phyloP scores from a whole-genome alignment of 1,140 invertebrate genomes.

The Triops longicaudatus region DNA sequence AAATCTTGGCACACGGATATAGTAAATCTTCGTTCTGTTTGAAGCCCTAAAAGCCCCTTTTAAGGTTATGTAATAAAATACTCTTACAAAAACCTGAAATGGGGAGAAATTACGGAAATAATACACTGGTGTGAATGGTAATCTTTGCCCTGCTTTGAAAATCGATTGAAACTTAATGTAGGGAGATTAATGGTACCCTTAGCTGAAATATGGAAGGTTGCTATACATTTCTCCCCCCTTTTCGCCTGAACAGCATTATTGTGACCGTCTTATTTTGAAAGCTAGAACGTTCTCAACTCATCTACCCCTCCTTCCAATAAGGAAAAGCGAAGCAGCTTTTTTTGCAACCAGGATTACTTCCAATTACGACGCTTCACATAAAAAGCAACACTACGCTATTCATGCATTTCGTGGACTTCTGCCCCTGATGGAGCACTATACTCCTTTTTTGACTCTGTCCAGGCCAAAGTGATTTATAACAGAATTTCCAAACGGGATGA shows the following conservation, averaged over 20 bases:
- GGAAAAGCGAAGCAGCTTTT: background rate
- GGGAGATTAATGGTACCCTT: conserved; percentile 4
- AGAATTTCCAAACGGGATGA: background rate
- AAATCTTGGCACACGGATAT: background rate
- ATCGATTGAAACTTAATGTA: background rate
- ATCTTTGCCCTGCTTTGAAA: background rate
- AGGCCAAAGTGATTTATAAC: background rate
- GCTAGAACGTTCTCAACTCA: background rate
- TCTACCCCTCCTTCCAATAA: background rate
- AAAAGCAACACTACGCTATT: background rate
- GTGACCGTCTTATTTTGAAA: background rate
- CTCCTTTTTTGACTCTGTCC: background rate
- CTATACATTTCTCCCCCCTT: background rate
- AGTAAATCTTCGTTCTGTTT: background rate
- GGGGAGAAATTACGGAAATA: background rate
- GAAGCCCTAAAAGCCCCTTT: background rate
- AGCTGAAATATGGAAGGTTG: background rate
- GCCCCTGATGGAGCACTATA: background rate
- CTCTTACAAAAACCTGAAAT: background rate
- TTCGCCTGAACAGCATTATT: background rate
- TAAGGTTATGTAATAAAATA: background rate
- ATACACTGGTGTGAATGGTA: background rate
- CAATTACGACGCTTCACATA: background rate
- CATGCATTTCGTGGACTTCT: background rate
- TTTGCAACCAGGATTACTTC: background rate